Evolutionary conservation across 1,140 invertebrate genomes (phyloP).

Genomic region (Drosophila seguyi): DNA sequence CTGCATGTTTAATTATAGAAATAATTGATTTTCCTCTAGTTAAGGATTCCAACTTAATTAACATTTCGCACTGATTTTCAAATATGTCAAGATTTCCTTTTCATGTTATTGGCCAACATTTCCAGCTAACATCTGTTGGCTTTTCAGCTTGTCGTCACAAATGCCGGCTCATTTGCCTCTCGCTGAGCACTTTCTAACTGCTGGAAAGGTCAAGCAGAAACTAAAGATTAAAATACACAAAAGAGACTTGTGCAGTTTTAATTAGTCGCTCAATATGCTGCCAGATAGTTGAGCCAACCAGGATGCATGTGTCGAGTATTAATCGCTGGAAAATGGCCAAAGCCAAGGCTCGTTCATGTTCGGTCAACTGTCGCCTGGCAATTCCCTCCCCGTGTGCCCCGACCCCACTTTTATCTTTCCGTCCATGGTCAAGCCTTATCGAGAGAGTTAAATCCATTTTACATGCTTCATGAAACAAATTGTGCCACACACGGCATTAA

Average conservation of each 20-base stretch:
- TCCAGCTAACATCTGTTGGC: slow-evolving; percentile 12
- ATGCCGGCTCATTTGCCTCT: slow-evolving; percentile 25
- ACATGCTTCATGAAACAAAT: slow-evolving; percentile 70
- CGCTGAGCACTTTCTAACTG: background rate
- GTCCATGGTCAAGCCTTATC: slow-evolving; percentile 30
- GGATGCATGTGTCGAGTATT: slow-evolving; percentile 2
- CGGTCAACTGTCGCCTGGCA: slow-evolving; percentile 14
- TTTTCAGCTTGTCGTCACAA: slow-evolving; percentile 35
- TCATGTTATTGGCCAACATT: background rate
- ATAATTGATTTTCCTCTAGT: background rate
- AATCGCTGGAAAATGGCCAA: slow-evolving; percentile 34
- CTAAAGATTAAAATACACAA: background rate
- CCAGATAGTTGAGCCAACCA: slow-evolving; percentile 25
- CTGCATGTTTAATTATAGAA: background rate
- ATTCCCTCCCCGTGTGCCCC: background rate
- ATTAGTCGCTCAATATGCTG: slow-evolving; percentile 68
- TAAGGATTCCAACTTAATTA: background rate
- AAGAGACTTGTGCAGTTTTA: slow-evolving; percentile 36
- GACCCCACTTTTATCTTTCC: slow-evolving; percentile 7
- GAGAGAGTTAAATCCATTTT: slow-evolving; percentile 64
- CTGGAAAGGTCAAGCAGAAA: background rate
- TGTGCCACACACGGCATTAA: slow-evolving; percentile 67
- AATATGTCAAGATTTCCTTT: slow-evolving; percentile 4
- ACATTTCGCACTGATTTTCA: background rate
- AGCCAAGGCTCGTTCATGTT: slow-evolving; percentile 28